Conservation (phyloP, 1,140 invertebrate genomes). For the Eumaeus atala region DNA sequence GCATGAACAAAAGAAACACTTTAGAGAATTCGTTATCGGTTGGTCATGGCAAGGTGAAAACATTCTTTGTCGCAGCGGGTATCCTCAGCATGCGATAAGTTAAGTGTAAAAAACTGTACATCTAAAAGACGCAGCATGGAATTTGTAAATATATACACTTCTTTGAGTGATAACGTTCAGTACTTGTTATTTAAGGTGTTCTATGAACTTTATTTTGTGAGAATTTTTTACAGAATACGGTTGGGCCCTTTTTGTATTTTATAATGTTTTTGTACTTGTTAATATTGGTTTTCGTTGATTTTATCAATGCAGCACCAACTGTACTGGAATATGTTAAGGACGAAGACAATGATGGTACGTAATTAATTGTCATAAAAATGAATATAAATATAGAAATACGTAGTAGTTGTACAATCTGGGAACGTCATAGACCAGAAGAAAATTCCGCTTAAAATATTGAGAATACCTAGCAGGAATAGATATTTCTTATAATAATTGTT, state of each 20-base stretch:
- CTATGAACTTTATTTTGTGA: not conserved
- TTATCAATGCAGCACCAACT: not conserved
- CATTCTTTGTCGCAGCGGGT: not conserved
- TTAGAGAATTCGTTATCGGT: no score
- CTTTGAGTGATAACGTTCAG: not conserved
- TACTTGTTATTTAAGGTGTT: not conserved
- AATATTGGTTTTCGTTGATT: not conserved
- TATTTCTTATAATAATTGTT: not conserved
- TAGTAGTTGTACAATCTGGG: not conserved
- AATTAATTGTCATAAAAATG: no score
- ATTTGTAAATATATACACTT: not conserved
- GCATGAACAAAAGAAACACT: no score
- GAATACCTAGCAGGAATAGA: not conserved
- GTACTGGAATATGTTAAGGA: not conserved
- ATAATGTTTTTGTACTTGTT: not conserved
- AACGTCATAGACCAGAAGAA: not conserved
- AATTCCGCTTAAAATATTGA: not conserved
- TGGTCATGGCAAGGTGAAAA: no score
- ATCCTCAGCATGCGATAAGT: not conserved
- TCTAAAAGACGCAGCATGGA: not conserved
- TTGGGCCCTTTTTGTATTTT: not conserved
- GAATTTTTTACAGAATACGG: not conserved
- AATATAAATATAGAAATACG: not conserved
- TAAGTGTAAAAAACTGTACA: not conserved
- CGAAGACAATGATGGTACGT: not conserved